These are phyloP conservation scores for Noctua janthe DNA, from an alignment of 2,888 invertebrate species.

Conservation along the genomic window DNA sequence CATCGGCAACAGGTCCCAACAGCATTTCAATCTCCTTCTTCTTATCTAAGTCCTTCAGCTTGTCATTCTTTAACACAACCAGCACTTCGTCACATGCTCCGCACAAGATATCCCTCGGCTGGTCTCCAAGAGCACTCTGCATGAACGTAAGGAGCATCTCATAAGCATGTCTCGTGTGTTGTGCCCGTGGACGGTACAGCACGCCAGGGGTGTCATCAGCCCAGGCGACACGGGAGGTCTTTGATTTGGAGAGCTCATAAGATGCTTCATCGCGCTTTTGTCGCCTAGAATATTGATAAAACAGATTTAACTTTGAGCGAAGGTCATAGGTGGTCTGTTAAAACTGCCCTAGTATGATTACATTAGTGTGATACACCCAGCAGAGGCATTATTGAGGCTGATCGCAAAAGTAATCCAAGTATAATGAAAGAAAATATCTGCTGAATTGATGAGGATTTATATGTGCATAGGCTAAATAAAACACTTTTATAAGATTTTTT, in stretches of 20 bases:
- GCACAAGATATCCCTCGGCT: slow-evolving; percentile 98
- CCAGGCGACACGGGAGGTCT: slow-evolving; percentile 95
- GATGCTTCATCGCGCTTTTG: slow-evolving; percentile 98
- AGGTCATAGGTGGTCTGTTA: too few relatives aligned
- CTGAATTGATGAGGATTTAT: too few relatives aligned
- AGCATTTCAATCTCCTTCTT: slow-evolving; percentile 97
- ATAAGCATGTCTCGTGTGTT: slow-evolving; percentile 99
- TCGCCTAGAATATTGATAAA: slow-evolving; percentile 88
- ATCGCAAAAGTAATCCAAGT: too few relatives aligned
- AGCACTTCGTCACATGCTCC: slow-evolving; percentile 99
- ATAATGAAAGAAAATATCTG: too few relatives aligned
- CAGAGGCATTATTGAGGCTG: neutral
- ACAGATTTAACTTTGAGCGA: neutral
- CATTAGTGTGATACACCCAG: neutral
- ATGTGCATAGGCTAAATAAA: neutral
- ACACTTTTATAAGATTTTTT: neutral
- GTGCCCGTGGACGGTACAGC: slow-evolving; percentile 98
- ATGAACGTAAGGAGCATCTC: slow-evolving; percentile 98
- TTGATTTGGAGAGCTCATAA: slow-evolving; percentile 97
- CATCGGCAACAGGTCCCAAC: slow-evolving; percentile 95
- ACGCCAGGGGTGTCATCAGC: slow-evolving; percentile 99
- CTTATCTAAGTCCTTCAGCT: slow-evolving; percentile 97
- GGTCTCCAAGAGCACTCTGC: slow-evolving; percentile 98
- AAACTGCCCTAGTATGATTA: neutral
- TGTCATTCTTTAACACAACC: slow-evolving; percentile 98